Evolutionary conservation across 2,797 vertebrate genomes (phyloP).

Genomic region (Coranthus polyacanthus): DNA sequence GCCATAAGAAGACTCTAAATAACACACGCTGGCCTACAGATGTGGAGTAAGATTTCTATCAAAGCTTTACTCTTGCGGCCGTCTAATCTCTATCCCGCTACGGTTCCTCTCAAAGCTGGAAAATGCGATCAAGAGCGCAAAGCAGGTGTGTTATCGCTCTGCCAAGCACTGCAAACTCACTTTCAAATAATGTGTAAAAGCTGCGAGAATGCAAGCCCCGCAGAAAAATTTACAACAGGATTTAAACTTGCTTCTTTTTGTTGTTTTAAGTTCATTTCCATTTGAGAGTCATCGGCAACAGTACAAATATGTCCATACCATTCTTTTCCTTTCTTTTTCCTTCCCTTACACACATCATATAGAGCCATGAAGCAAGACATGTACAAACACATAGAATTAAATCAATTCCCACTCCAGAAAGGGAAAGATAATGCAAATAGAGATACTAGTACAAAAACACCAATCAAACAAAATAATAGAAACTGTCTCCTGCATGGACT

Average conservation of each 20-base stretch:
- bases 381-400: too few species aligned
- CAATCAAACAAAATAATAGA: too few species aligned
- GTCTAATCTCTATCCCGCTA: conserved; percentile 8
- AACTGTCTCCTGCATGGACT: too few species aligned
- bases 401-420: too few species aligned
- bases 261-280: neutral
- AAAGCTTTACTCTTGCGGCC: conserved; percentile 10
- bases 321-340: too few species aligned
- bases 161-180: conserved; percentile 8
- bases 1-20: neutral
- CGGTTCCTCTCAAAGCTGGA: conserved; percentile 8
- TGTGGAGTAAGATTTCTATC: conserved; percentile 24
- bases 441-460: too few species aligned
- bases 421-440: too few species aligned
- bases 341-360: too few species aligned
- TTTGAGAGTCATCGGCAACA: neutral
- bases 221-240: neutral
- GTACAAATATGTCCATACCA: too few species aligned
- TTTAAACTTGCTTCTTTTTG: neutral
- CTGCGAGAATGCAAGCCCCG: too few species aligned
- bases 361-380: too few species aligned
- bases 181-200: neutral
- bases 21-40: conserved; percentile 18
- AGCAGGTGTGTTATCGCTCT: conserved; percentile 31
- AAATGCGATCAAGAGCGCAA: conserved; percentile 23